Evolutionary conservation across 2,113 vertebrate species (phyloP).

Genomic region (Symphodus melops): DNA sequence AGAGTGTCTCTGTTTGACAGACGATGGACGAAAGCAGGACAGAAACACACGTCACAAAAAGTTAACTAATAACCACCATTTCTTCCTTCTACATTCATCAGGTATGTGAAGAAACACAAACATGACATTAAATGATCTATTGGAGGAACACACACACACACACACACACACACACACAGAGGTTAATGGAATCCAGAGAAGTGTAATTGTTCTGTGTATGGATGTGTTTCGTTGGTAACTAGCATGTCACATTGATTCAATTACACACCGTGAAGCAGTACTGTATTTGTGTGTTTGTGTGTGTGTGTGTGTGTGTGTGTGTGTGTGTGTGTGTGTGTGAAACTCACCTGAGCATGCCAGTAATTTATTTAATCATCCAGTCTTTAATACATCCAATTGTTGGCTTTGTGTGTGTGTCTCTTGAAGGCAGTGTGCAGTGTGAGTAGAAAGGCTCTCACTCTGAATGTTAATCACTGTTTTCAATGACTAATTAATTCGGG

Average conservation of each 20-base stretch:
- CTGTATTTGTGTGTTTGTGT: too few species aligned
- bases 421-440: conserved; percentile 30
- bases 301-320: background rate
- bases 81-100: too few species aligned
- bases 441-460: conserved; percentile 56
- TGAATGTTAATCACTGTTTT: conserved; percentile 80
- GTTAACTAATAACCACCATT: too few species aligned
- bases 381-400: conserved; percentile 31
- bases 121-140: too few species aligned
- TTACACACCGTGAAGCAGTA: conserved; percentile 28
- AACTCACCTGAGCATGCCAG: conserved; percentile 19
- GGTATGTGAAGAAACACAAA: too few species aligned
- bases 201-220: conserved; percentile 13
- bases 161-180: background rate
- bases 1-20: too few species aligned
- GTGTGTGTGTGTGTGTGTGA: conserved; percentile 14
- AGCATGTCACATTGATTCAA: conserved; percentile 32
- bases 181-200: background rate
- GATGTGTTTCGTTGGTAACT: conserved; percentile 15
- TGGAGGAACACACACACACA: background rate
- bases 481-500: conserved; percentile 81
- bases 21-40: too few species aligned
- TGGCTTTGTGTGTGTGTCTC: conserved; percentile 31
- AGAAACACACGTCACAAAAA: too few species aligned
- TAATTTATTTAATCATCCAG: conserved; percentile 38